Percentiles rank a stretch among this genome's conserved stretches.
Evolutionary conservation across 2,113 vertebrate species (phyloP).

Genomic region (Callipepla squamata): DNA sequence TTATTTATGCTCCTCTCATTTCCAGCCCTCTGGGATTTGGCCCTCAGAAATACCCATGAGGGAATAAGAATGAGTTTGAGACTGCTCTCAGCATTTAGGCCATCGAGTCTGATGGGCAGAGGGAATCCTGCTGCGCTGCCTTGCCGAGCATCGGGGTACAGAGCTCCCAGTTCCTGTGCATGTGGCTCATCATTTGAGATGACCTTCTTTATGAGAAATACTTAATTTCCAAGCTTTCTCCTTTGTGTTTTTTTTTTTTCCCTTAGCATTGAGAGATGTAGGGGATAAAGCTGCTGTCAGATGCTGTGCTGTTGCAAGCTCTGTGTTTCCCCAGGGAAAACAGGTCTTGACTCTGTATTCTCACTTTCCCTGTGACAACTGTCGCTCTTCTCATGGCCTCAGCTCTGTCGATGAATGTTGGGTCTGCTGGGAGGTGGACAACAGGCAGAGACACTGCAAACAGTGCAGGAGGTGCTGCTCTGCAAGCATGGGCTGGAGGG

Average conservation of each 20-base stretch:
- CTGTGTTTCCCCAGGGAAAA: too few relatives aligned
- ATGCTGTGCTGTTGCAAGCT: background rate
- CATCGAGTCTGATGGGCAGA: background rate
- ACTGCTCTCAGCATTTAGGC: background rate
- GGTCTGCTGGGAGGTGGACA: too few relatives aligned
- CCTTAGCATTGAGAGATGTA: background rate
- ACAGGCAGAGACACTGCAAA: too few relatives aligned
- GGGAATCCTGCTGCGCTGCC: background rate
- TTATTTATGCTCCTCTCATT: background rate
- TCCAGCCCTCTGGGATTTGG: background rate
- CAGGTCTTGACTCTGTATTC: too few relatives aligned
- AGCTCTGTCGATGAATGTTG: too few relatives aligned
- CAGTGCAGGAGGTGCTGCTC: too few relatives aligned
- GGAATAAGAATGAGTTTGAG: background rate
- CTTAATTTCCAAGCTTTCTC: background rate
- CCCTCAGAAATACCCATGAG: background rate
- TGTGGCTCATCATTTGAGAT: background rate
- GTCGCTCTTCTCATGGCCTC: too few relatives aligned
- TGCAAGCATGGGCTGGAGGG: too few relatives aligned
- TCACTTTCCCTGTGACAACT: too few relatives aligned
- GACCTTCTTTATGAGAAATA: background rate
- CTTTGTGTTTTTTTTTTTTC: background rate
- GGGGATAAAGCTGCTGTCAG: background rate
- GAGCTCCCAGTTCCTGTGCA: rapidly evolving
- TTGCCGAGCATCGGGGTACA: background rate